Evolutionary conservation across 2,113 vertebrate genomes (phyloP).

Genomic region (Salvelinus namaycush): DNA sequence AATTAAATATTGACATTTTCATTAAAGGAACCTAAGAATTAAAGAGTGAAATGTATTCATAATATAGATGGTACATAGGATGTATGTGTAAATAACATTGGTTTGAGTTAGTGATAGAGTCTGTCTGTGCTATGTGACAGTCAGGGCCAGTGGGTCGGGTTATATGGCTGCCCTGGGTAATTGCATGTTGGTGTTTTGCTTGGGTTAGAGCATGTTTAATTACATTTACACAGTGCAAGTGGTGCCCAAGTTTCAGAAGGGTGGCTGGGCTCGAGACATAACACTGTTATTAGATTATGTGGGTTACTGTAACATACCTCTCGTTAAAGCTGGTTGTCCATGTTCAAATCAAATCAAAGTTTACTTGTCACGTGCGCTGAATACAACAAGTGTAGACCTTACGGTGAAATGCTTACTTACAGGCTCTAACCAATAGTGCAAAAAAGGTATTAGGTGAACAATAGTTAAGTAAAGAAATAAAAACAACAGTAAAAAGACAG

Average conservation of each 20-base stretch:
- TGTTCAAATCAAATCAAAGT: too few relatives aligned
- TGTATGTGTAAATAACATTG: neutral
- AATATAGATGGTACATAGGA: neutral
- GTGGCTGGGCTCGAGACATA: neutral
- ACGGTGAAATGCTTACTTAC: too few relatives aligned
- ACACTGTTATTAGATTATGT: constrained; percentile 10
- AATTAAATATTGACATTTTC: neutral
- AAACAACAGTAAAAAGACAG: too few relatives aligned
- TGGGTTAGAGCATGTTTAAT: constrained; percentile 8
- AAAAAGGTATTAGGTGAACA: too few relatives aligned
- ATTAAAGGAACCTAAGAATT: neutral
- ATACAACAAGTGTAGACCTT: too few relatives aligned
- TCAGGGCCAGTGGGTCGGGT: neutral
- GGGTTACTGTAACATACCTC: neutral
- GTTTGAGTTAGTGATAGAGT: neutral
- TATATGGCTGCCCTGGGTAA: neutral
- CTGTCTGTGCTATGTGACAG: neutral
- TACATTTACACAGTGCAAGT: neutral
- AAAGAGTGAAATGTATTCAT: neutral
- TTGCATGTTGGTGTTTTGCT: neutral
- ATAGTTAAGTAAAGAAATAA: too few relatives aligned
- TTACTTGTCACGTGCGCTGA: too few relatives aligned
- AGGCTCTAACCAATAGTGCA: too few relatives aligned
- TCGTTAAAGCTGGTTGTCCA: neutral
- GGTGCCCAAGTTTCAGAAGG: neutral